Conservation (phyloP, 2,113 vertebrate species). For the Seriola rivoliana region DNA sequence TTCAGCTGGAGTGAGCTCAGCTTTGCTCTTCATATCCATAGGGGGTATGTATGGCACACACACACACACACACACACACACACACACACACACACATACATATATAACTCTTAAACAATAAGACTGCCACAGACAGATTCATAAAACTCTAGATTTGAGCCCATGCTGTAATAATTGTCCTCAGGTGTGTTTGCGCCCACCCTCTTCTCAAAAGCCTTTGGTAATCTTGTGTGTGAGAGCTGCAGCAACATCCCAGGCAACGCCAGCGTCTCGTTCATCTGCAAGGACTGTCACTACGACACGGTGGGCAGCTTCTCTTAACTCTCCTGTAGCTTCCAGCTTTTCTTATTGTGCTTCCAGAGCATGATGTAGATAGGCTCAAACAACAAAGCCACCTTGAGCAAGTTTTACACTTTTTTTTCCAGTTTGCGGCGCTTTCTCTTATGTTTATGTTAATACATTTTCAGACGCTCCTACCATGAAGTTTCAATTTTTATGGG, state of each 20-base stretch:
- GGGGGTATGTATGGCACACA: conserved; percentile 83
- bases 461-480: neutral
- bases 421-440: neutral
- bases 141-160: neutral
- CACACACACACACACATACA: too few relatives aligned
- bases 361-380: neutral
- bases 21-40: conserved; percentile 91
- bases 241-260: conserved; percentile 86
- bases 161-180: neutral
- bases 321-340: too few relatives aligned
- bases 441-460: neutral
- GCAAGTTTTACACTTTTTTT: neutral
- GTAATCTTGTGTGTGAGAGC: conserved; percentile 88
- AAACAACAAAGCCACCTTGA: neutral
- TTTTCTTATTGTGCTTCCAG: neutral
- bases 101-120: neutral
- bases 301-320: conserved; percentile 79
- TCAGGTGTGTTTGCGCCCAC: conserved; percentile 92
- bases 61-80: too few relatives aligned
- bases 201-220: conserved; percentile 92
- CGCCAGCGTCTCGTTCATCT: conserved; percentile 82
- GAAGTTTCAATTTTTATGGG: neutral
- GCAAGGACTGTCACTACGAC: conserved; percentile 90
- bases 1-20: conserved; percentile 89
- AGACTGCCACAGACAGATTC: neutral